Percentiles rank a stretch among this genome's conserved stretches.
Evolutionary conservation across 2,113 vertebrate species (phyloP).

Genomic region (Scomber japonicus): DNA sequence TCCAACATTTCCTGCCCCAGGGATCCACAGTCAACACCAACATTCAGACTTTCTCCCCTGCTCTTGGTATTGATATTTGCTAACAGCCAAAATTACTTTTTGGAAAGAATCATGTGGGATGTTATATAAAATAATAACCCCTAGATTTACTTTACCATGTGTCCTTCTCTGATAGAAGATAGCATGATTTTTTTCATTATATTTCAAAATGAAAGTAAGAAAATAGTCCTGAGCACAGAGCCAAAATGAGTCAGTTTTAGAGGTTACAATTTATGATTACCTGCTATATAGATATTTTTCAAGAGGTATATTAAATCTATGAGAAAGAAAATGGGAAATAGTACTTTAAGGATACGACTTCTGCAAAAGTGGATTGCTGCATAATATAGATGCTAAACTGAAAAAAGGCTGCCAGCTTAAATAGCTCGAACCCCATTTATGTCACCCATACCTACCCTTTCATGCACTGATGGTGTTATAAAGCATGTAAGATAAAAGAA

Average conservation of each 20-base stretch:
- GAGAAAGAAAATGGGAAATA: neutral
- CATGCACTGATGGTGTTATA: constrained; percentile 6
- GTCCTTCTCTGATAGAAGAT: constrained; percentile 16
- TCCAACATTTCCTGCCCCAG: constrained; percentile 65
- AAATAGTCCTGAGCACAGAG: constrained; percentile 32
- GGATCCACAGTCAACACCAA: constrained; percentile 76
- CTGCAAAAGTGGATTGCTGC: neutral
- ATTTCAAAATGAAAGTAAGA: constrained; percentile 76
- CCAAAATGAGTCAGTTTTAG: constrained; percentile 14
- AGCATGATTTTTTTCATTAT: constrained; percentile 56
- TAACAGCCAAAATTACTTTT: constrained; percentile 82
- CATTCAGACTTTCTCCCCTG: constrained; percentile 67
- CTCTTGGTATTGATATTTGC: constrained; percentile 80
- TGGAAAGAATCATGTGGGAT: constrained; percentile 68
- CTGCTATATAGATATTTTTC: neutral
- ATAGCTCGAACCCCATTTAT: constrained; percentile 22
- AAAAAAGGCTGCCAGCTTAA: constrained; percentile 8
- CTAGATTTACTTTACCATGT: constrained; percentile 73
- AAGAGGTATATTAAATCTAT: constrained; percentile 14
- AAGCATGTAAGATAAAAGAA: constrained; percentile 24
- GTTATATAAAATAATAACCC: constrained; percentile 79
- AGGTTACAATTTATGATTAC: constrained; percentile 30
- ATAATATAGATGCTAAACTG: constrained; percentile 6
- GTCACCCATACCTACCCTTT: neutral
- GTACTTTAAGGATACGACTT: constrained; percentile 1